Conservation (phyloP, 2,888 invertebrate genomes). For the Perizoma affinitatum region DNA sequence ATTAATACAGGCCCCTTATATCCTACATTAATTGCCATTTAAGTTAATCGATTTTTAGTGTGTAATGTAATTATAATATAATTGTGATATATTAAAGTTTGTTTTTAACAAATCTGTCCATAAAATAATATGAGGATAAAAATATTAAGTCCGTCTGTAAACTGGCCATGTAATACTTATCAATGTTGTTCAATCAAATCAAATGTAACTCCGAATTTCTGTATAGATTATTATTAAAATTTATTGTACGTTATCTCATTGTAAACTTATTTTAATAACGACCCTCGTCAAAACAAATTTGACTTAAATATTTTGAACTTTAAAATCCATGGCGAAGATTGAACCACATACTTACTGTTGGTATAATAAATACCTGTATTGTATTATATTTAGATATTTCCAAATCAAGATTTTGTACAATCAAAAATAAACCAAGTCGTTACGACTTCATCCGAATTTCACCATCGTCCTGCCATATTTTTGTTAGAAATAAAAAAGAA, state of each 20-base stretch:
- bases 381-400: no score
- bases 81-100: constrained; percentile 67
- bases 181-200: constrained; percentile 19
- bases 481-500: constrained; percentile 3
- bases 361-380: no score
- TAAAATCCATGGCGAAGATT: background rate
- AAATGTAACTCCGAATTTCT: constrained; percentile 34
- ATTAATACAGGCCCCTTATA: constrained; percentile 40
- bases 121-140: constrained; percentile 46
- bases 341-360: no score
- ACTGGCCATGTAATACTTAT: constrained; percentile 37
- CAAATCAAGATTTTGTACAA: background rate
- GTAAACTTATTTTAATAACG: constrained; percentile 21
- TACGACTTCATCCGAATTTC: constrained; percentile 27
- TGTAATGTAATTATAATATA: constrained; percentile 43
- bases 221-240: constrained; percentile 24
- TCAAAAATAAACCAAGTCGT: constrained; percentile 18
- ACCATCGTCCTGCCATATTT: constrained; percentile 37
- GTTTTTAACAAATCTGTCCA: constrained; percentile 72
- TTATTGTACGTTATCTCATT: constrained; percentile 31
- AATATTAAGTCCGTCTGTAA: constrained; percentile 46
- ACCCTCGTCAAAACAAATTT: background rate
- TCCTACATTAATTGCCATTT: constrained; percentile 40
- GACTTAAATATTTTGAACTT: background rate
- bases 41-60: constrained; percentile 47